Conservation (phyloP, 1,140 invertebrate genomes). For the Drosophila nannoptera region DNA sequence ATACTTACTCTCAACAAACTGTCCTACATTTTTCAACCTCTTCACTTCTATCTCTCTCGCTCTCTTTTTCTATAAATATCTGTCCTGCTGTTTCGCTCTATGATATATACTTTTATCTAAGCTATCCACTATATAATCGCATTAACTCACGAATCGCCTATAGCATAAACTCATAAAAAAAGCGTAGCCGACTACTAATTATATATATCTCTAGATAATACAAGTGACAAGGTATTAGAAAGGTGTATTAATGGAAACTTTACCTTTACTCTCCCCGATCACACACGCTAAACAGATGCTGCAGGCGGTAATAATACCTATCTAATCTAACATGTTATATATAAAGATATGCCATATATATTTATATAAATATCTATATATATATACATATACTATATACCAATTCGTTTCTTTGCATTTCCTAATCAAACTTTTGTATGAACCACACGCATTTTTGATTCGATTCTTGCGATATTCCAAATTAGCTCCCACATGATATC, state of each 20-base stretch:
- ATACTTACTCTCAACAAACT: neutral
- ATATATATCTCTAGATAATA: constrained; percentile 8
- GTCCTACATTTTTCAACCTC: constrained; percentile 1
- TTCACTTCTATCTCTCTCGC: constrained; percentile 37
- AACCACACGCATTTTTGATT: constrained; percentile 36
- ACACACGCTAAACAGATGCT: constrained; percentile 77
- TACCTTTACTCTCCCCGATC: constrained; percentile 53
- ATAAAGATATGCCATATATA: constrained; percentile 19
- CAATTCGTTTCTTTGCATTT: constrained; percentile 32
- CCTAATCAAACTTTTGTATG: constrained; percentile 38
- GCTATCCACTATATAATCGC: constrained; percentile 21
- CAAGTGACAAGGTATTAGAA: constrained; percentile 15
- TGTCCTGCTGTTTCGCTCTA: constrained; percentile 22
- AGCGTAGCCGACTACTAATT: constrained; percentile 37
- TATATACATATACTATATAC: constrained; percentile 18
- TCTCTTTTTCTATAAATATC: constrained; percentile 10
- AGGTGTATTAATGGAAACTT: constrained; percentile 62
- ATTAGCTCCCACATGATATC: constrained; percentile 34
- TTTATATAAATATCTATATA: constrained; percentile 18
- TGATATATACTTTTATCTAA: constrained; percentile 30
- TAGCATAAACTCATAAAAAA: constrained; percentile 25
- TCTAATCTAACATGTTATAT: constrained; percentile 11
- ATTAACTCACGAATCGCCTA: constrained; percentile 21
- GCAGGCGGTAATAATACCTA: constrained; percentile 70
- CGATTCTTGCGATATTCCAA: constrained; percentile 52